Base-by-base conservation (phyloP, 2,113 vertebrate genomes). In the Gymnorhina tibicen region DNA sequence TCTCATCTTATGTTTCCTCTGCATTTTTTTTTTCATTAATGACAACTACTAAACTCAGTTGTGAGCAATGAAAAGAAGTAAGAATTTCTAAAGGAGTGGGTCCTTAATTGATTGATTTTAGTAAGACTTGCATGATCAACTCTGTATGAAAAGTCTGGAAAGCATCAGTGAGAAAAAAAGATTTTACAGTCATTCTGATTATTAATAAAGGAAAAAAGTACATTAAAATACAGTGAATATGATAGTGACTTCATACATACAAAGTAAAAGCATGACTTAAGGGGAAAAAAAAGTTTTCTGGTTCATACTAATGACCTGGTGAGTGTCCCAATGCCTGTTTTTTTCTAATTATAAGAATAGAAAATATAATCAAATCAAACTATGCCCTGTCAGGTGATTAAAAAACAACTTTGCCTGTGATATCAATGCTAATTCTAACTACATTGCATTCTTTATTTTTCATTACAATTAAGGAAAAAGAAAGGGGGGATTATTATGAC, bases 311-410 rank as follows among this genome's bases (percentile, higher is more conserved):
- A 50, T 69, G 12, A 39, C 4, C 3, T 41, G 4, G 7, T n/a
- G 3, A 39, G 5, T 53, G 28, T 53, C 5, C 7, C 4, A 52
- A 8, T 39, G 6, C 7, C 16, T 52, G 1, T 8, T 0, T 28
- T 76, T 94, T n/a, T 73, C 11, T 72, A 22, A 64, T 47, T 76
- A 67, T 77, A 73, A n/a, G 33, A 69, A 24, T 6, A 76, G 5
- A 73, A 67, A 77, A 28, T 3, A n/a, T 24, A 68, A 47, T 46
- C 5, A 75, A 41, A 81, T 46, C 41, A 87, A 72, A 50, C 32
- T 5, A 28, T 53, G 2, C 8, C 58, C 10, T 32, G 3, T 26
- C 7, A 46, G 11, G 4, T 59, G 46, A 41, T 41, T 83, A 67
- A 86, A 83, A 37, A 12, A 17, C 8, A 70, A 27, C 5, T 46